Percentiles rank a stretch among this genome's conserved stretches.
These are phyloP conservation scores for Cebidichthys violaceus DNA, from an alignment of 2,113 vertebrate genomes.

Conservation along the genomic window DNA sequence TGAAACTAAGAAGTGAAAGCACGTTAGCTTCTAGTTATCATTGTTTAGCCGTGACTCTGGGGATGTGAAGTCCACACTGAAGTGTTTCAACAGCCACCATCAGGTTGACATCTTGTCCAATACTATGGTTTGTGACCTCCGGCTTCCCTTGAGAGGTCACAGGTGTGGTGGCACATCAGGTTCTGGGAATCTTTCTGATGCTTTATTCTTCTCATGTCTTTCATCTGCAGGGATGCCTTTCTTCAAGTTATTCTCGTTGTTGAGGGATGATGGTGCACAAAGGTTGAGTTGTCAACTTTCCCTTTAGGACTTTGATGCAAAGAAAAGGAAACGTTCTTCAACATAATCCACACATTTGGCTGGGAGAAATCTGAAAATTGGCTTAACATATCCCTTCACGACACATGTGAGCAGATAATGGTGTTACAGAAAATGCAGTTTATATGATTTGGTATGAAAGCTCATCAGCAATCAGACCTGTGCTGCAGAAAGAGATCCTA, in stretches of 20 bases:
- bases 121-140: too few relatives aligned
- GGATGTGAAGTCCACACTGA: too few relatives aligned
- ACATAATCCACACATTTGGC: not conserved
- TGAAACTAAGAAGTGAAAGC: too few relatives aligned
- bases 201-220: slow-evolving; percentile 30
- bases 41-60: too few relatives aligned
- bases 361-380: not conserved
- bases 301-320: not conserved
- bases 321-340: not conserved
- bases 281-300: slow-evolving; percentile 12
- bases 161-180: slow-evolving; percentile 28
- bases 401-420: slow-evolving; percentile 32
- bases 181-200: slow-evolving; percentile 37
- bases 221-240: slow-evolving; percentile 34
- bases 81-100: too few relatives aligned
- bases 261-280: not conserved
- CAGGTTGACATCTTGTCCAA: too few relatives aligned
- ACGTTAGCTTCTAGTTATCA: too few relatives aligned
- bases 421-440: slow-evolving; percentile 40
- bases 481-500: slow-evolving; percentile 28
- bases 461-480: slow-evolving; percentile 27
- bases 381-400: not conserved
- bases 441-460: slow-evolving; percentile 24
- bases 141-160: slow-evolving; percentile 1
- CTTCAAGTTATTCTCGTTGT: not conserved